A percentile compares a stretch with the other conserved stretches of the same genome.
Evolutionary conservation across 2,888 invertebrate species (phyloP).

Genomic region (Clepsis dumicolana): DNA sequence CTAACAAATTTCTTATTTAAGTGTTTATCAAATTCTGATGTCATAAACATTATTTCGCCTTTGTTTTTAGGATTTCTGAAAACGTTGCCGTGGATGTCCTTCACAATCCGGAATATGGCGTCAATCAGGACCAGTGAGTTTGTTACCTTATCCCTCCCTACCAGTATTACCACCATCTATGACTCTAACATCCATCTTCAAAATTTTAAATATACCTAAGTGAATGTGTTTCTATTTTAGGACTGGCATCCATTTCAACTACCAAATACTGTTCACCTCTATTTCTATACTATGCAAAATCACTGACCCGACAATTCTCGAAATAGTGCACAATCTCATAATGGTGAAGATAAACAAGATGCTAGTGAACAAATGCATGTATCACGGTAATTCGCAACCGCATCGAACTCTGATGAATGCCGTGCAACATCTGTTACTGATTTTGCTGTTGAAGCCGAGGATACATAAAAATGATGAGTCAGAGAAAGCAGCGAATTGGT

Average conservation of each 20-base stretch:
- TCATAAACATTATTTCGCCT: constrained; percentile 20
- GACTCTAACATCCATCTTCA: not conserved
- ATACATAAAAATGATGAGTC: constrained; percentile 44
- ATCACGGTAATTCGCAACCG: constrained; percentile 73
- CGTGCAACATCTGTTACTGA: constrained; percentile 69
- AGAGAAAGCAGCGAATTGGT: constrained; percentile 62
- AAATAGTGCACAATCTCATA: constrained; percentile 59
- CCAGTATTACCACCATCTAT: not conserved
- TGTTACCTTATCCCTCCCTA: not conserved
- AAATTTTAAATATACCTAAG: not conserved
- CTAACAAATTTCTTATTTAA: not conserved
- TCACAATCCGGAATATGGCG: constrained; percentile 54
- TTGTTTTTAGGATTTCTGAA: constrained; percentile 69
- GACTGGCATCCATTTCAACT: constrained; percentile 62
- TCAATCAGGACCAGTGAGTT: constrained; percentile 36
- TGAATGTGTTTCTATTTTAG: constrained; percentile 56
- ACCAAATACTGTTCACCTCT: constrained; percentile 66
- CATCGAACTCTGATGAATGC: constrained; percentile 69
- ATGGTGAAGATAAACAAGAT: constrained; percentile 63
- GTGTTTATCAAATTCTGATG: not conserved
- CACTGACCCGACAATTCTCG: constrained; percentile 55
- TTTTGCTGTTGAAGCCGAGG: constrained; percentile 58
- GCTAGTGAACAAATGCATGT: constrained; percentile 72
- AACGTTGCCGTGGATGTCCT: constrained; percentile 64
- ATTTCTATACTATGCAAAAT: constrained; percentile 62